phyloP scores from a whole-genome alignment of 2,797 vertebrate species.

The Siniperca undulata region DNA sequence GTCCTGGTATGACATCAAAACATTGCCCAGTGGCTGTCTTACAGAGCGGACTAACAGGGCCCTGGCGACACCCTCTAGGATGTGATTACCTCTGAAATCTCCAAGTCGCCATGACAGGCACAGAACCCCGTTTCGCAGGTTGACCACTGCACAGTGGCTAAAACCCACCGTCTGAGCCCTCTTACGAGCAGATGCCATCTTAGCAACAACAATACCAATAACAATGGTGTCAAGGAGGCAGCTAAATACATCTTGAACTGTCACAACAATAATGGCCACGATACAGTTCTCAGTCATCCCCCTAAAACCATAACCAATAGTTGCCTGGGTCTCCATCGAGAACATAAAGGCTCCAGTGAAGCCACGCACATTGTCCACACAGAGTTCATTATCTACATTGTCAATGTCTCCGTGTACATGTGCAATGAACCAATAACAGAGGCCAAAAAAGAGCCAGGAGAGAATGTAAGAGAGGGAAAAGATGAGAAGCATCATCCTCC shows the following conservation, averaged over 20 bases:
- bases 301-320: conserved; percentile 94
- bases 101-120: conserved; percentile 96
- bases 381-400: conserved; percentile 74
- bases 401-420: conserved; percentile 88
- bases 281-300: conserved; percentile 93
- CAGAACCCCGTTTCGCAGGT: conserved; percentile 87
- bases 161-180: conserved; percentile 95
- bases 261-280: conserved; percentile 87
- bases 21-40: conserved; percentile 83
- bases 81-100: conserved; percentile 94
- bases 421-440: conserved; percentile 94
- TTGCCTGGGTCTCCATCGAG: conserved; percentile 95
- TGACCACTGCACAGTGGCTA: conserved; percentile 91
- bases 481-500: conserved; percentile 94
- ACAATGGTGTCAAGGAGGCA: conserved; percentile 94
- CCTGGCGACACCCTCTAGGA: conserved; percentile 91
- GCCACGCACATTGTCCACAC: conserved; percentile 90
- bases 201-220: conserved; percentile 92
- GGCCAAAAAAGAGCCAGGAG: conserved; percentile 94
- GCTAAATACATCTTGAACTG: conserved; percentile 91
- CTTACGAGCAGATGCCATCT: conserved; percentile 96
- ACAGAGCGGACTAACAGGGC: conserved; percentile 90
- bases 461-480: conserved; percentile 95
- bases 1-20: conserved; percentile 89
- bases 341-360: conserved; percentile 95